A percentile compares a stretch with the other conserved stretches of the same genome.
These are phyloP conservation scores for Sesia apiformis DNA, from an alignment of 2,888 invertebrate species.

Conservation along the genomic window DNA sequence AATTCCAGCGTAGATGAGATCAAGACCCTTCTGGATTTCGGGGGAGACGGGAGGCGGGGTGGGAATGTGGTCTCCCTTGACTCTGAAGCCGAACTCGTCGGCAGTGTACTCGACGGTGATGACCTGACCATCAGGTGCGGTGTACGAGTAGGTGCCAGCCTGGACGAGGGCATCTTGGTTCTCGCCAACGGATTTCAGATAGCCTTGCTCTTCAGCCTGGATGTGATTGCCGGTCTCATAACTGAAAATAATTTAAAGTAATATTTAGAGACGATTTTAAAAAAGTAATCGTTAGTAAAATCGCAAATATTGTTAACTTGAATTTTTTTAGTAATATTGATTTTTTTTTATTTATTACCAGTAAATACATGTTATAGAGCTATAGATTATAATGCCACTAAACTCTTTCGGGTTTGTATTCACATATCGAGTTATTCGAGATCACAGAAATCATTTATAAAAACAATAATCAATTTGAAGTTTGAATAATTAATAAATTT, in stretches of 20 bases:
- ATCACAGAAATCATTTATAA: too few relatives aligned
- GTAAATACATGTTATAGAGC: too few relatives aligned
- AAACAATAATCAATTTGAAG: too few relatives aligned
- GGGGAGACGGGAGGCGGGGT: slow-evolving; percentile 88
- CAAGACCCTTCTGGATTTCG: slow-evolving; percentile 90
- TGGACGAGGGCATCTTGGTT: slow-evolving; percentile 82
- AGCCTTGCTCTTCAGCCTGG: slow-evolving; percentile 85
- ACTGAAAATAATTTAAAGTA: slow-evolving; percentile 45
- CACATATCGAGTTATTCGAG: too few relatives aligned
- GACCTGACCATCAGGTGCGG: slow-evolving; percentile 84
- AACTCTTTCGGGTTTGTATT: too few relatives aligned
- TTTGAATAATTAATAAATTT: too few relatives aligned
- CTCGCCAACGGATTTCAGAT: slow-evolving; percentile 80
- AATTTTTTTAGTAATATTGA: too few relatives aligned
- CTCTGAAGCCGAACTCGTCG: slow-evolving; percentile 88
- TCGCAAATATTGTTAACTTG: too few relatives aligned
- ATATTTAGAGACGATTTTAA: too few relatives aligned
- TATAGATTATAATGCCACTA: too few relatives aligned
- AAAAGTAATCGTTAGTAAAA: too few relatives aligned
- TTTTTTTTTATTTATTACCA: too few relatives aligned
- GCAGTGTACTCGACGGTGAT: slow-evolving; percentile 86
- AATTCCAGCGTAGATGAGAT: slow-evolving; percentile 90
- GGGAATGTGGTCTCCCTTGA: slow-evolving; percentile 86
- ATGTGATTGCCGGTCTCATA: slow-evolving; percentile 91
- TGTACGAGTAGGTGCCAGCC: slow-evolving; percentile 85